Conservation (phyloP, 23 tunicate genomes). For the Oikopleura dioica region DNA sequence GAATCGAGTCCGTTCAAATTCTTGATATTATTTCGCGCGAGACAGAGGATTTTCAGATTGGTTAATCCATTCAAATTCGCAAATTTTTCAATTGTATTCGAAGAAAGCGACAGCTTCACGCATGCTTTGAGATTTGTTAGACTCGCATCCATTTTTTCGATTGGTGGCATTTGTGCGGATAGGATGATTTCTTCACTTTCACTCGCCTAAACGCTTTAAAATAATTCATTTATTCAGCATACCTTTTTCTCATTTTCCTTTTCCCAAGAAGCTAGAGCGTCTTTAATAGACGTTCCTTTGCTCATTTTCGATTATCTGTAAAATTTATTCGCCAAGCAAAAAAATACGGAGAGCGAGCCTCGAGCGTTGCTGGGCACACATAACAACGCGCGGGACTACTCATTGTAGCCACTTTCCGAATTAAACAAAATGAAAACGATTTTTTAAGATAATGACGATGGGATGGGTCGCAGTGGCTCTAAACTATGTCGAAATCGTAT, state of each 20-base stretch:
- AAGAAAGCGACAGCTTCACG: slow-evolving; percentile 51
- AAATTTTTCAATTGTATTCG: slow-evolving; percentile 71
- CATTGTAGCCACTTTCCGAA: too few species aligned
- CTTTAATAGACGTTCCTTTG: neutral
- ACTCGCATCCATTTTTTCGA: slow-evolving; percentile 87
- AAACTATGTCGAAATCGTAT: neutral
- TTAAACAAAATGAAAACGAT: too few species aligned
- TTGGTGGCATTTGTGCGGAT: slow-evolving; percentile 48
- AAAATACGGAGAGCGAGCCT: too few species aligned
- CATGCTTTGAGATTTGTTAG: neutral
- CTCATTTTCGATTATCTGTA: neutral
- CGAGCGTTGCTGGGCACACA: too few species aligned
- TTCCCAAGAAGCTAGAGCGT: neutral
- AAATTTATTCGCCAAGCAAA: neutral
- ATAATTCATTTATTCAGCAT: too few species aligned
- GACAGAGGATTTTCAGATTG: slow-evolving; percentile 44
- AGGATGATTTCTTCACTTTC: slow-evolving; percentile 40
- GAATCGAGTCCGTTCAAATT: slow-evolving; percentile 88
- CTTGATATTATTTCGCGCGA: slow-evolving; percentile 77
- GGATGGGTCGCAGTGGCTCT: too few species aligned
- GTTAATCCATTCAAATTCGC: slow-evolving; percentile 82
- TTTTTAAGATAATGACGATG: too few species aligned
- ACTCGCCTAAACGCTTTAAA: slow-evolving; percentile 28
- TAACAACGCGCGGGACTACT: too few species aligned
- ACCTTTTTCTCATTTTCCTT: neutral